Percentiles rank a stretch among this genome's conserved stretches.
Evolutionary conservation across 2,888 invertebrate species (phyloP).

Genomic region (Rhopalosiphum nymphaeae): DNA sequence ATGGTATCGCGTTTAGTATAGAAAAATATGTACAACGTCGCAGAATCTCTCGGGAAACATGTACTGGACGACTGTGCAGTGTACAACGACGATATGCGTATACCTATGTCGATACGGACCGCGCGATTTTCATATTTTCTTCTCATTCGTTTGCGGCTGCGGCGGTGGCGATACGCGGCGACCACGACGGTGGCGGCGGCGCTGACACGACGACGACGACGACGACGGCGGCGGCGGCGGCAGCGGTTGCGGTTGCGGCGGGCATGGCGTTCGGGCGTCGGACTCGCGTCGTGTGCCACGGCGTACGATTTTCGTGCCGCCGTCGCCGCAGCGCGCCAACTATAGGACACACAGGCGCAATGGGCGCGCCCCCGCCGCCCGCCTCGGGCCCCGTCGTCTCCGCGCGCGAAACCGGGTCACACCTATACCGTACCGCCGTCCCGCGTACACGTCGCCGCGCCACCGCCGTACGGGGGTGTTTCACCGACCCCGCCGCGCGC

Average conservation of each 20-base stretch:
- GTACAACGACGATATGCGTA: no score
- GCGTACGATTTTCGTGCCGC: constrained; percentile 14
- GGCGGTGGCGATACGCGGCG: background rate
- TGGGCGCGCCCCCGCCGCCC: background rate
- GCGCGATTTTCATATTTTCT: background rate
- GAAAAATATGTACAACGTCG: no score
- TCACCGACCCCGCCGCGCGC: background rate
- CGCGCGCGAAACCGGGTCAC: constrained; percentile 60
- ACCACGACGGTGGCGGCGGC: background rate
- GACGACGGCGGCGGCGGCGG: background rate
- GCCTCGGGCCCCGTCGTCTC: constrained; percentile 39
- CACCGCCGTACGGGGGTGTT: background rate
- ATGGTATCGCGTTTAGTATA: no score
- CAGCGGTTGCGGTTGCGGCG: background rate
- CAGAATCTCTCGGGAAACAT: no score
- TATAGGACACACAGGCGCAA: constrained; percentile 61
- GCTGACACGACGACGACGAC: background rate
- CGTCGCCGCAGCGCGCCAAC: constrained; percentile 40
- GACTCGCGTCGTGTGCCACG: constrained; percentile 58
- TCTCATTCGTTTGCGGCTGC: background rate
- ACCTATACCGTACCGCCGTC: constrained; percentile 7
- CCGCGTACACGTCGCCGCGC: background rate
- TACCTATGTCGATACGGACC: background rate
- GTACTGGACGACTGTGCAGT: no score
- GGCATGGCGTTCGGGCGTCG: constrained; percentile 59